Evolutionary conservation across 53 echinoderm and acorn worm genomes (phyloP).

Genomic region (Apostichopus leukothele): DNA sequence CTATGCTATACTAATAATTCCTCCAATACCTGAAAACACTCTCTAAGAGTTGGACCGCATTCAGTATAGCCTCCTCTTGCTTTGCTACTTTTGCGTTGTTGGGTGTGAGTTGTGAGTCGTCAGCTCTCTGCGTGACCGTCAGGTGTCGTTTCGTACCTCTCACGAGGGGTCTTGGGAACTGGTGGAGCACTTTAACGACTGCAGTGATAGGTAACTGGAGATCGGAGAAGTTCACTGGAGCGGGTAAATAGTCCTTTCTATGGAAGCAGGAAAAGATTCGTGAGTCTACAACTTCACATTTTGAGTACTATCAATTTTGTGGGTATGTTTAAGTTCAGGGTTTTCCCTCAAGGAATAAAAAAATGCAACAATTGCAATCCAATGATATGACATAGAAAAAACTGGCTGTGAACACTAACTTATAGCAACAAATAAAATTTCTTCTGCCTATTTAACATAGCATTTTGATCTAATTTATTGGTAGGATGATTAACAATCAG

Average conservation of each 20-base stretch:
- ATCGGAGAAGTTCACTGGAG: slow-evolving; percentile 65
- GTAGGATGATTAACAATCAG: too few species aligned
- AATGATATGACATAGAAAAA: too few species aligned
- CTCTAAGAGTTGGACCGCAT: not conserved
- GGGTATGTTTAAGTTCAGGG: too few species aligned
- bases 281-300: too few species aligned
- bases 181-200: not conserved
- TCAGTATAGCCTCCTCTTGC: slow-evolving; percentile 35
- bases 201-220: slow-evolving; percentile 38
- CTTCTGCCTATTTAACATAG: too few species aligned
- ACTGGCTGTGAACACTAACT: too few species aligned
- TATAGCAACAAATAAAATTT: too few species aligned
- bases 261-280: not conserved
- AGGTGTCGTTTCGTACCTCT: slow-evolving; percentile 33
- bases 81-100: slow-evolving; percentile 16
- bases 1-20: not conserved
- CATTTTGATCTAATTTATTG: too few species aligned
- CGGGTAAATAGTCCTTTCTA: slow-evolving; percentile 80
- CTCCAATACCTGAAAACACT: slow-evolving; percentile 15
- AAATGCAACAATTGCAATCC: too few species aligned
- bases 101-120: not conserved
- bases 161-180: slow-evolving; percentile 14
- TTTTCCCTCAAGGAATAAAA: too few species aligned
- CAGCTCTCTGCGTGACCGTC: not conserved
- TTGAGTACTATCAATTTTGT: too few species aligned